A percentile compares a stretch with the other conserved stretches of the same genome.
These are phyloP conservation scores for Alouatta palliata DNA, from an alignment of 2,113 vertebrate species.

Conservation along the genomic window DNA sequence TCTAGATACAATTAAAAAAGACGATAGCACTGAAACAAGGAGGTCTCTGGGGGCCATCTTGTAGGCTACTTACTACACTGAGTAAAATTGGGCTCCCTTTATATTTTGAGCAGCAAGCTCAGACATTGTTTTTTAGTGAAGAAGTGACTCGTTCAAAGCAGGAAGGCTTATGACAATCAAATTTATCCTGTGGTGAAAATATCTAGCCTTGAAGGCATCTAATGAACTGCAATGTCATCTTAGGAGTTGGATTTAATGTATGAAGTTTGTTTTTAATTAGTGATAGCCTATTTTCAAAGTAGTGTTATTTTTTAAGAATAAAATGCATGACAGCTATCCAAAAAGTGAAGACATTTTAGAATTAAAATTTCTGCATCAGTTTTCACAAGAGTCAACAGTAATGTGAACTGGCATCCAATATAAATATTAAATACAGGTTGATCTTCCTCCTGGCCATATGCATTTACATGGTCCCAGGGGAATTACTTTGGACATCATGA, in stretches of 20 bases:
- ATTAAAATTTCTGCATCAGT: constrained; percentile 69
- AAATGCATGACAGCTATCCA: constrained; percentile 73
- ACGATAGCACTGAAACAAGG: neutral
- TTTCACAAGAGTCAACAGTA: constrained; percentile 64
- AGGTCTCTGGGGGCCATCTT: fast-evolving
- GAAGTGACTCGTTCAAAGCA: neutral
- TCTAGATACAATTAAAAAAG: neutral
- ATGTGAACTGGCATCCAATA: constrained; percentile 73
- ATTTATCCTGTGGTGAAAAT: neutral
- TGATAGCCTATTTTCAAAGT: constrained; percentile 69
- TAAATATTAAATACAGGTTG: constrained; percentile 72
- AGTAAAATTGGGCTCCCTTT: neutral
- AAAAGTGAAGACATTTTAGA: constrained; percentile 74
- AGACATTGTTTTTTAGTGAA: neutral
- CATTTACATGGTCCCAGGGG: neutral
- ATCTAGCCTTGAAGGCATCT: neutral
- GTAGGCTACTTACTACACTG: neutral
- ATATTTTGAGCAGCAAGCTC: neutral
- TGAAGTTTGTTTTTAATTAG: constrained; percentile 31
- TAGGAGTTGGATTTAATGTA: neutral
- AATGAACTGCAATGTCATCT: neutral
- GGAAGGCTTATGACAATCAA: neutral
- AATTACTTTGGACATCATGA: constrained; percentile 48
- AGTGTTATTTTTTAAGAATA: constrained; percentile 75
- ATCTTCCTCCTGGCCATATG: constrained; percentile 75